Evolutionary conservation across 2,888 invertebrate genomes (phyloP).

Genomic region (Gibbula magus): DNA sequence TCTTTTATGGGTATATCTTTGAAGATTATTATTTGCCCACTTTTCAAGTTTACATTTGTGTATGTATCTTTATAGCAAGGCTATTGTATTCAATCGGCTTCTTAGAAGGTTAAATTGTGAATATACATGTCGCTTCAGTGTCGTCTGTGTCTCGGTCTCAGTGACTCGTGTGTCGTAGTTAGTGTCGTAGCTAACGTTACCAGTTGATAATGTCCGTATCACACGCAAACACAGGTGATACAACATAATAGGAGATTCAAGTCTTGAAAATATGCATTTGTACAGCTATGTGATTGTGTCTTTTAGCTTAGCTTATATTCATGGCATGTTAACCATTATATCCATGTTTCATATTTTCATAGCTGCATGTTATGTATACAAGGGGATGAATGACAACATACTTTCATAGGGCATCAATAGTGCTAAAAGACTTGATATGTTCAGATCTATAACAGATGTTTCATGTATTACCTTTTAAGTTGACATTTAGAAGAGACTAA

Average conservation of each 20-base stretch:
- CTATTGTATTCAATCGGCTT: not conserved
- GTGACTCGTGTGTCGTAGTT: no score
- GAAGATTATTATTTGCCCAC: no score
- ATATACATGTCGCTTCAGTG: not conserved
- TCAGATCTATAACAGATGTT: not conserved
- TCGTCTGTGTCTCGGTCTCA: no score
- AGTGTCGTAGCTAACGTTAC: no score
- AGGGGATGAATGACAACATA: no score
- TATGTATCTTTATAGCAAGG: not conserved
- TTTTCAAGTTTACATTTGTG: not conserved
- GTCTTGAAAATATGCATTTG: constrained; percentile 17
- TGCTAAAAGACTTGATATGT: not conserved
- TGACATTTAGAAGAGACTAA: no score
- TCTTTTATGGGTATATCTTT: no score
- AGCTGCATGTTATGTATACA: not conserved
- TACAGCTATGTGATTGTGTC: not conserved
- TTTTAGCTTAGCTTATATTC: not conserved
- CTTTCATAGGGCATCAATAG: constrained; percentile 6
- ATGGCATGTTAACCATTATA: not conserved
- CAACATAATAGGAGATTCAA: not conserved
- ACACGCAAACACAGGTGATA: not conserved
- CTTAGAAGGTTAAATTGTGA: constrained; percentile 10
- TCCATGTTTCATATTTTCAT: constrained; percentile 1
- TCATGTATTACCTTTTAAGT: no score
- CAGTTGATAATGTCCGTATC: not conserved